Percentiles rank a stretch among this genome's conserved stretches.
phyloP scores from a whole-genome alignment of 2,888 invertebrate genomes.

The Candidula unifasciata region DNA sequence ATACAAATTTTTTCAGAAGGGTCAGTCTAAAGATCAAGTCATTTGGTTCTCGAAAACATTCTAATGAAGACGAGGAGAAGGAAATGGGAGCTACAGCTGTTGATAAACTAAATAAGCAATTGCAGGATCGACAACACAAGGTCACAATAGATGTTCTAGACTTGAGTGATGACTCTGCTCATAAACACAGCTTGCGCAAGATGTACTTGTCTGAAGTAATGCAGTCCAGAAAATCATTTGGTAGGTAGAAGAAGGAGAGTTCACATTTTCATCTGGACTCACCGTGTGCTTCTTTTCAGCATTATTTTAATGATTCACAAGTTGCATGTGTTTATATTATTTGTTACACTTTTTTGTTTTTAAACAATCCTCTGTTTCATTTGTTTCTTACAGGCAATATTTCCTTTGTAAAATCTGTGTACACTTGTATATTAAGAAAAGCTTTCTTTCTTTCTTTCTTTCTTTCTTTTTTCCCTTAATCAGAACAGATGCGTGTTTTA shows the following conservation, averaged over 20 bases:
- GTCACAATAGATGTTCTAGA: constrained; percentile 67
- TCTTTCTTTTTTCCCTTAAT: background rate
- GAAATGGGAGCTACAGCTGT: constrained; percentile 31
- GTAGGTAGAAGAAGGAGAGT: constrained; percentile 51
- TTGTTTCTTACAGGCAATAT: constrained; percentile 1
- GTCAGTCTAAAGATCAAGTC: constrained; percentile 68
- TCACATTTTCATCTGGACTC: background rate
- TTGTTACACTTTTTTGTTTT: background rate
- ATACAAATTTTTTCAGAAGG: constrained; percentile 60
- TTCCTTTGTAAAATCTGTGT: constrained; percentile 3
- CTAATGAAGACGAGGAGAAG: constrained; percentile 56
- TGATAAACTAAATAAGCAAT: constrained; percentile 41
- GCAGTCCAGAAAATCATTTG: constrained; percentile 46
- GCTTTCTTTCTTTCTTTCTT: background rate
- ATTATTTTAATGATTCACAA: constrained; percentile 18
- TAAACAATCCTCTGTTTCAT: background rate
- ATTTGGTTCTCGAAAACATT: constrained; percentile 36
- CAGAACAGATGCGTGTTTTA: constrained; percentile 12
- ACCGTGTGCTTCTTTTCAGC: background rate
- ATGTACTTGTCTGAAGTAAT: constrained; percentile 61
- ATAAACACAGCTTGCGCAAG: constrained; percentile 61
- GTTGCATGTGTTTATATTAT: constrained; percentile 7
- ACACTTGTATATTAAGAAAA: background rate
- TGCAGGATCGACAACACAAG: constrained; percentile 48
- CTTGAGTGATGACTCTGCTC: constrained; percentile 62